Base-by-base conservation (phyloP, 2,797 vertebrate genomes). In the Tangara arthus region DNA sequence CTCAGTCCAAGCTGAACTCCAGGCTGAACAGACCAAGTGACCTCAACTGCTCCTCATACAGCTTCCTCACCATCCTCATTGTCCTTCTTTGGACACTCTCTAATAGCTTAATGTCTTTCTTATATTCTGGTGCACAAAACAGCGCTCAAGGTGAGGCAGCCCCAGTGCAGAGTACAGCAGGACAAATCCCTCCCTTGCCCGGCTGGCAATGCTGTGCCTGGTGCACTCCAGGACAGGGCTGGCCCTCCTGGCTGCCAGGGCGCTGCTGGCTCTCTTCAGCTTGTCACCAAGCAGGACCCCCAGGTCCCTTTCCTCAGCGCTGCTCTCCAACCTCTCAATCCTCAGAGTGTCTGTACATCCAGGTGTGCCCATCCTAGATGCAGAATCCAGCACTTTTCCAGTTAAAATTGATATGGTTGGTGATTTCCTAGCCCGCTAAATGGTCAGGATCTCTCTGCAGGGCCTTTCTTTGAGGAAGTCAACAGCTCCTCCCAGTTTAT, bases 101-200 rank as follows among this genome's bases (percentile, higher is more conserved):
- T 26, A 34, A 3, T 1, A 57, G 28, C 4, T 65, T 7, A 4
- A 10, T 44, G 3, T 12, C 13, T 18, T 34, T 6, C 3, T 73
- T 55, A 7, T 1, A 14, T 7, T 47, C 18, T 20, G 17, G 11
- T 1, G 2, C 19, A 8, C 19, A n/a, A 37, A 71, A 14, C 20
- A 41, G 7, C 22, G 5, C 15, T 53, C 0, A 0, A 32, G 26
- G 9, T 32, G 18, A 73, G 30, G 47, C 39, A 0, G 0, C 26
- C 12, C 30, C 34, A 66, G 46, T 0, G 0, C 34, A 59, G 52
- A 66, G 46, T 44, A 72, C 24, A 52, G 24, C 1, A 0, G 39
- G 39, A 66, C 53, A 59, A 34, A 27, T 24, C 21, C 28, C 21
- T 73, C 46, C 30, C 20, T 34, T 34, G 15, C 11, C 32, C 0